These are phyloP conservation scores for Drosophila meridiana DNA, from an alignment of 2,888 invertebrate genomes.

Conservation along the genomic window DNA sequence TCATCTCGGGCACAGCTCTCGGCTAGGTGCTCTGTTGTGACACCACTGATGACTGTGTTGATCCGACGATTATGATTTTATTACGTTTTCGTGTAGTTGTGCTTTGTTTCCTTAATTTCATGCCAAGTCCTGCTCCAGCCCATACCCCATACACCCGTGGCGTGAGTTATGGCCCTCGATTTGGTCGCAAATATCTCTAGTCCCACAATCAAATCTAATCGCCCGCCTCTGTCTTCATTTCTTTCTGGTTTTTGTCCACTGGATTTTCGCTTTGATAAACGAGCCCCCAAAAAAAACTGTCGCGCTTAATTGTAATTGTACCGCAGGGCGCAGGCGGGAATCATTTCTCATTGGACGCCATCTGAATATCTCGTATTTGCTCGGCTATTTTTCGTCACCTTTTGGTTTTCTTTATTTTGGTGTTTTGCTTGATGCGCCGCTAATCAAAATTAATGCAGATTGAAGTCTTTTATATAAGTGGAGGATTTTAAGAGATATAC, in stretches of 20 bases:
- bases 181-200: conserved; percentile 26
- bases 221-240: conserved; percentile 57
- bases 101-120: conserved; percentile 76
- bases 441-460: conserved; percentile 57
- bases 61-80: conserved; percentile 84
- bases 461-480: not conserved
- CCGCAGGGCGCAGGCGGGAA: conserved; percentile 37
- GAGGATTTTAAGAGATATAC: not conserved
- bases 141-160: conserved; percentile 31
- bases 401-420: not conserved
- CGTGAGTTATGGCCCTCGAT: conserved; percentile 70
- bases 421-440: conserved; percentile 11
- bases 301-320: conserved; percentile 71
- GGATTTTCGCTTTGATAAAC: conserved; percentile 69
- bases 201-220: conserved; percentile 78
- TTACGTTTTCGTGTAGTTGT: conserved; percentile 81
- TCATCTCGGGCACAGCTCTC: not conserved
- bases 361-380: conserved; percentile 28
- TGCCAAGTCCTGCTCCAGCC: conserved; percentile 24
- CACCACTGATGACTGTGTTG: conserved; percentile 84
- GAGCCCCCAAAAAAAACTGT: conserved; percentile 51
- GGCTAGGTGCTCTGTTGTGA: conserved; percentile 69
- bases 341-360: not conserved
- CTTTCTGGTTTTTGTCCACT: conserved; percentile 36
- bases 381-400: conserved; percentile 34